These are phyloP conservation scores for Anastrepha obliqua DNA, from an alignment of 1,140 invertebrate species.

Conservation along the genomic window DNA sequence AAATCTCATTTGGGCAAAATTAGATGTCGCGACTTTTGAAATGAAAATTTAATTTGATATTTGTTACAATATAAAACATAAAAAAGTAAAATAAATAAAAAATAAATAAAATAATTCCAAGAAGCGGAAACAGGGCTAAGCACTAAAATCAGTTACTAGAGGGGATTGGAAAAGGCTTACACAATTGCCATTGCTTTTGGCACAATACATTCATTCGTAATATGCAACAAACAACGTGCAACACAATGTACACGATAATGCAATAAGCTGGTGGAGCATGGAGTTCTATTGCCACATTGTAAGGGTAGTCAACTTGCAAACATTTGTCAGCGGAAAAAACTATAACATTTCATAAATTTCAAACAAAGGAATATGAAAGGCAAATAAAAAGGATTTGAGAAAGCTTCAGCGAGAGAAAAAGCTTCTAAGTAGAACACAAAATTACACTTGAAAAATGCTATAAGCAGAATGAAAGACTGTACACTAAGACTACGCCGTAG, in stretches of 20 bases:
- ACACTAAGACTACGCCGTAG: neutral
- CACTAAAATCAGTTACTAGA: neutral
- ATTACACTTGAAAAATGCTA: neutral
- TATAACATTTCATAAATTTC: constrained; percentile 44
- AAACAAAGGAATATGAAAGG: constrained; percentile 6
- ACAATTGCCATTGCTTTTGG: neutral
- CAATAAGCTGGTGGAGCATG: neutral
- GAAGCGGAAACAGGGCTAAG: neutral
- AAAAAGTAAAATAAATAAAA: neutral
- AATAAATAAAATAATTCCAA: neutral
- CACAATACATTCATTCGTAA: constrained; percentile 33
- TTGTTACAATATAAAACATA: neutral
- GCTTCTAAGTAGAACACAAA: neutral
- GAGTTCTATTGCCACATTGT: neutral
- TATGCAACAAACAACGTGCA: constrained; percentile 32
- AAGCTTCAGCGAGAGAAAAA: neutral
- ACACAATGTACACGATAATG: constrained; percentile 21
- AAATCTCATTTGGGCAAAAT: neutral
- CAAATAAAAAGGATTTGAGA: constrained; percentile 16
- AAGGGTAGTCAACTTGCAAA: constrained; percentile 25
- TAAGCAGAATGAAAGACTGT: neutral
- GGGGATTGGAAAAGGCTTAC: neutral
- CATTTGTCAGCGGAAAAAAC: constrained; percentile 40
- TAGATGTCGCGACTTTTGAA: constrained; percentile 16
- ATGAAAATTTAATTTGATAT: constrained; percentile 29